Evolutionary conservation across 2,113 vertebrate genomes (phyloP).

Genomic region (Grammomys dolichurus): DNA sequence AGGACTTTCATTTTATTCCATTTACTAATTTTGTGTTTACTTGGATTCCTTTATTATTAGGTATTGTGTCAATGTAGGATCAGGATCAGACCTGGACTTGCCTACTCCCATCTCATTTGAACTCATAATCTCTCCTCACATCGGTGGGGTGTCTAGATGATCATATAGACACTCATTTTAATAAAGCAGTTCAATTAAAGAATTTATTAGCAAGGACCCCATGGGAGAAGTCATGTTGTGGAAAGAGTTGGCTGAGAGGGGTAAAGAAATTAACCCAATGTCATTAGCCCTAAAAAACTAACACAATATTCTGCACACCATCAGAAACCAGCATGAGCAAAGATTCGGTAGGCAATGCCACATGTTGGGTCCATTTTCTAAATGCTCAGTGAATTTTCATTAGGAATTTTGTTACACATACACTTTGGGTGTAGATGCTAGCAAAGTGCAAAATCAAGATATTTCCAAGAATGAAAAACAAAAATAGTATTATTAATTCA

Average conservation of each 20-base stretch:
- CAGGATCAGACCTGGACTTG: conserved; percentile 63
- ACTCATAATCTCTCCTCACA: conserved; percentile 72
- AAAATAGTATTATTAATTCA: neutral
- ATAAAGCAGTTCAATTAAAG: conserved; percentile 83
- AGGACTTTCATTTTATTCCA: conserved; percentile 63
- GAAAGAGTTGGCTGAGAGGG: conserved; percentile 79
- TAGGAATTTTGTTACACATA: conserved; percentile 49
- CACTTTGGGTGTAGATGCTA: conserved; percentile 28
- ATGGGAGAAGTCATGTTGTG: conserved; percentile 73
- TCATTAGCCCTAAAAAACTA: conserved; percentile 76
- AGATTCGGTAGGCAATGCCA: conserved; percentile 70
- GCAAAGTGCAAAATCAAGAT: neutral
- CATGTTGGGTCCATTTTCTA: conserved; percentile 77
- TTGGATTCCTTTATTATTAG: conserved; percentile 60
- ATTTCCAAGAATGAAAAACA: conserved; percentile 51
- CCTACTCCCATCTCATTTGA: conserved; percentile 64
- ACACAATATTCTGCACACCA: conserved; percentile 75
- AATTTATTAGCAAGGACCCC: conserved; percentile 79
- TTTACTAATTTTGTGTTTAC: conserved; percentile 64
- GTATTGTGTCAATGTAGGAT: conserved; percentile 27
- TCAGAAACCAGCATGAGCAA: conserved; percentile 81
- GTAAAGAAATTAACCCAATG: conserved; percentile 85
- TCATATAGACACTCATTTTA: conserved; percentile 80
- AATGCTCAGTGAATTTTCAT: conserved; percentile 65
- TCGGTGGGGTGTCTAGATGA: conserved; percentile 76